Evolutionary conservation across 2,113 vertebrate genomes (phyloP).

Genomic region (Pollimyrus isidori): DNA sequence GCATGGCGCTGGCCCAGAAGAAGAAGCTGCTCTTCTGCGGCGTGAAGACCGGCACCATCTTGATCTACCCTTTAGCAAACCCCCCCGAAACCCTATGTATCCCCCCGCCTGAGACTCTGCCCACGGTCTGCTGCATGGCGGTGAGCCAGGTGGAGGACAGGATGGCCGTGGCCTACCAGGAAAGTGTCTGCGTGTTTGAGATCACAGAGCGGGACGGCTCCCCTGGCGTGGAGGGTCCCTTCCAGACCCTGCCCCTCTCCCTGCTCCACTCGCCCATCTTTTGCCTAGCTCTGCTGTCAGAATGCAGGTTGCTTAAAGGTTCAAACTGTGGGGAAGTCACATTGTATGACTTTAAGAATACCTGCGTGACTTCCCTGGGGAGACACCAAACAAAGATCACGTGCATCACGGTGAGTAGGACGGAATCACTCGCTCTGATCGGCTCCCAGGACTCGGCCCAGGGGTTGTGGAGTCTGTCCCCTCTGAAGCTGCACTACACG

Average conservation of each 20-base stretch:
- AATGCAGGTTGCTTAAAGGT: slow-evolving; percentile 54
- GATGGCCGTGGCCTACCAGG: slow-evolving; percentile 52
- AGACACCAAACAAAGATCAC: slow-evolving; percentile 56
- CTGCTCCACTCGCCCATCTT: slow-evolving; percentile 48
- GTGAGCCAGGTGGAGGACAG: slow-evolving; percentile 52
- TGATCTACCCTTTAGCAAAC: slow-evolving; percentile 63
- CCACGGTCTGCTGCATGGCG: slow-evolving; percentile 42
- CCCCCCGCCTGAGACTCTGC: slow-evolving; percentile 61
- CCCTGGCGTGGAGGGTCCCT: slow-evolving; percentile 52
- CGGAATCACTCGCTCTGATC: slow-evolving; percentile 55
- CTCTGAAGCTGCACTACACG: slow-evolving; percentile 55
- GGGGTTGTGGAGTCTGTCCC: slow-evolving; percentile 66
- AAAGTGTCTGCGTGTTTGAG: slow-evolving; percentile 52
- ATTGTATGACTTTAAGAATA: slow-evolving; percentile 40
- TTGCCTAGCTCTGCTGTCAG: slow-evolving; percentile 49
- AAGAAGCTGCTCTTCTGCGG: slow-evolving; percentile 62
- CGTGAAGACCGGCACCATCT: slow-evolving; percentile 58
- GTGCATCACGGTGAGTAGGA: slow-evolving; percentile 59
- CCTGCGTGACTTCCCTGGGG: slow-evolving; percentile 47
- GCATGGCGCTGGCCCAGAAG: slow-evolving; percentile 59
- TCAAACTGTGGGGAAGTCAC: slow-evolving; percentile 45
- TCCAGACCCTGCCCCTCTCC: slow-evolving; percentile 43
- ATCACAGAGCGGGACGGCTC: slow-evolving; percentile 53
- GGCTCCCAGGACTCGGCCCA: slow-evolving; percentile 61
- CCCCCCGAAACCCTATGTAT: slow-evolving; percentile 60